Evolutionary conservation across 2,113 vertebrate species (phyloP), one percentile per base, ranked within the genome.

Genomic region (Larimichthys polyactis): DNA sequence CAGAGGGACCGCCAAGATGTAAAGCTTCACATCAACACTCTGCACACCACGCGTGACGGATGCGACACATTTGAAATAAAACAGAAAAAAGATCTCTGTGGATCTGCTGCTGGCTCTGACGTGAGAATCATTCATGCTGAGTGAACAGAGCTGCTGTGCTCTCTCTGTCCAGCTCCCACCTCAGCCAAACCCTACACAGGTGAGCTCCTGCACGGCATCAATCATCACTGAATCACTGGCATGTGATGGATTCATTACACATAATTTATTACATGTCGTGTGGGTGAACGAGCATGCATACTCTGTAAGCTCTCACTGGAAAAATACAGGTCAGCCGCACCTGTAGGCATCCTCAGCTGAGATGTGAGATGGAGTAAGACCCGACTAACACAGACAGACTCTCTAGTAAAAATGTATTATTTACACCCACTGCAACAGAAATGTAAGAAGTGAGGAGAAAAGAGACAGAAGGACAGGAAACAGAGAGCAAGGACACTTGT

Each of bases 31-130:
- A 27, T 27, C 27, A 27, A 3, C 29, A 19, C 54, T 59, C 51
- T 55, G 70, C n/a, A n/a, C n/a, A n/a, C 24, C 75, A 40, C 46
- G 11, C 9, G 24, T 0, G 3, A 32, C 10, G 19, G 49, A 20
- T 16, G 15, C 27, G 5, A 69, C 68, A 70, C 17, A 52, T 36
- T 19, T 60, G n/a, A 65, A 75, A 78, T n/a, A 67, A 75, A 80
- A 75, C 11, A 48, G 15, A 17, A 63, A 58, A 51, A 44, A 32
- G 32, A 62, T 24, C 24, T 24, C 24, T 24, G 24, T 24, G 24
- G 24, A 24, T 59, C 22, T 69, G 71, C 86, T 82, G 71, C 65
- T 79, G 82, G 70, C 4, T 79, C 58, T 92, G 89, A 51, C 7
- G 63, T 14, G 62, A 76, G 46, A 54, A 32, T 32, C 29, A 63